phyloP scores from a whole-genome alignment of 2,113 vertebrate genomes.

The Oceanodroma tethys region DNA sequence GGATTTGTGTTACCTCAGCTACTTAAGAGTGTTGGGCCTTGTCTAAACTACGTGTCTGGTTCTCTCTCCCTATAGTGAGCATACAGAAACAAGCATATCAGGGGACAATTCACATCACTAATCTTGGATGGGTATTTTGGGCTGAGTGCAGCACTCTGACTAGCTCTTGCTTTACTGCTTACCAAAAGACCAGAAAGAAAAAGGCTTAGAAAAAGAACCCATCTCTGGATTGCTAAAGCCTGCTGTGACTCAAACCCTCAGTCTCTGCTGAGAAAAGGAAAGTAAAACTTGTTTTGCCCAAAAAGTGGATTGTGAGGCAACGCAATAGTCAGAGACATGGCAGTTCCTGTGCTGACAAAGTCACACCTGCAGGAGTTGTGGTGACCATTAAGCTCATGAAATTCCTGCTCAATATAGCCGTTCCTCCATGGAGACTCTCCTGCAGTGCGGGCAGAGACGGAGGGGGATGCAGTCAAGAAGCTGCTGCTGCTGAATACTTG shows the following conservation, averaged over 20 bases:
- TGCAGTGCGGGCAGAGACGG: neutral
- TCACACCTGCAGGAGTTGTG: neutral
- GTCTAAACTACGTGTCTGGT: neutral
- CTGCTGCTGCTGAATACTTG: neutral
- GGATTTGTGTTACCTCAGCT: neutral
- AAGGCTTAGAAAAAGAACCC: neutral
- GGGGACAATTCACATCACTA: neutral
- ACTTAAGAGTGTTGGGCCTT: neutral
- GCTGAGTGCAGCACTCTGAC: neutral
- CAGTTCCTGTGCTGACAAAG: neutral
- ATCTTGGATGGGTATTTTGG: neutral
- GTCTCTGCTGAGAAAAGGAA: neutral
- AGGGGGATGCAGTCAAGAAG: neutral
- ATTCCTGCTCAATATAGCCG: accelerated
- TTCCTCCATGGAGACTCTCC: neutral
- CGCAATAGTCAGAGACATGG: neutral
- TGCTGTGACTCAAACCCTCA: neutral
- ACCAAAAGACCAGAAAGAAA: neutral
- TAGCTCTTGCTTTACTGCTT: neutral
- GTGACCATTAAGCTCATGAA: neutral
- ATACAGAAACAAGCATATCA: neutral
- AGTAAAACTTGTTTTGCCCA: neutral
- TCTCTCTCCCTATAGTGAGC: neutral
- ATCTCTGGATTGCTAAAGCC: neutral
- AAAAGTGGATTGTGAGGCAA: neutral